phyloP scores from a whole-genome alignment of 1,140 invertebrate species.

The Portunus trituberculatus region DNA sequence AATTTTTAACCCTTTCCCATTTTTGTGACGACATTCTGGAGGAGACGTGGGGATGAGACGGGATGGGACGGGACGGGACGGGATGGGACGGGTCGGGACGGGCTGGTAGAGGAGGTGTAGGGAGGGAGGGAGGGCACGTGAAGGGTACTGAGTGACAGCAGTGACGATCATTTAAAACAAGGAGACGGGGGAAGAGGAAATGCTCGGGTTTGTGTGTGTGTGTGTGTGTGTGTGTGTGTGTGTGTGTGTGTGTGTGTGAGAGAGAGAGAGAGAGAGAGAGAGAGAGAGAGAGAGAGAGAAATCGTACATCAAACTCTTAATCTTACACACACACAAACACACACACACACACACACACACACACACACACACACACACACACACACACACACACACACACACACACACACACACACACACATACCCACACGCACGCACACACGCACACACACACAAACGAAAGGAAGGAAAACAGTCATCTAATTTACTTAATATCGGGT shows the following conservation, averaged over 20 bases:
- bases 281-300: no score
- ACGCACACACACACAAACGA: neutral
- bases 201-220: neutral
- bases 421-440: neutral
- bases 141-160: neutral
- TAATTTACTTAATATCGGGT: neutral
- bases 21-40: constrained; percentile 43
- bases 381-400: neutral
- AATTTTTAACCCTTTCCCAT: constrained; percentile 62
- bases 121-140: neutral
- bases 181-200: neutral
- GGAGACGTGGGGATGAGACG: neutral
- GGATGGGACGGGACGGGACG: neutral
- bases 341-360: no score
- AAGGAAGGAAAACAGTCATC: neutral
- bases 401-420: neutral
- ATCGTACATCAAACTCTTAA: no score
- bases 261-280: neutral
- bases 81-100: neutral
- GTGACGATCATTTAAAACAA: neutral
- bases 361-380: constrained; percentile 41
- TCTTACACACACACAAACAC: neutral
- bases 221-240: neutral
- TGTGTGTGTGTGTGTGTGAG: no score
- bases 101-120: neutral